Evolutionary conservation across 2,113 vertebrate genomes (phyloP), one percentile per base, ranked within the genome.

Genomic region (Archilochus colubris): DNA sequence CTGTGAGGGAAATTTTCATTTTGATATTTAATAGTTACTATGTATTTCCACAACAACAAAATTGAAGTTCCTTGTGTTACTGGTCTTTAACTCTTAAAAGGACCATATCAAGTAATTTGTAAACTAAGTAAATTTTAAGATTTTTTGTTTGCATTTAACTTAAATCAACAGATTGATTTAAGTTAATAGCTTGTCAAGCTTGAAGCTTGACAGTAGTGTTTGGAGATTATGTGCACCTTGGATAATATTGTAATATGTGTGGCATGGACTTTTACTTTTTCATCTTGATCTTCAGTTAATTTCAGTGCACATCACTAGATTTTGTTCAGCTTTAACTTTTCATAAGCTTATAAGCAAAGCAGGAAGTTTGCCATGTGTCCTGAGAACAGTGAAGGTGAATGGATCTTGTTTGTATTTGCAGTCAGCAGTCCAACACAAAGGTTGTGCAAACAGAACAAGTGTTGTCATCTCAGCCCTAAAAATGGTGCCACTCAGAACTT

Each of bases 401-500:
- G 33, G 70, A 66, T 89, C 9, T 4, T 85, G 30, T 73, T 76
- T 95, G 86, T 84, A 54, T 89, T 94, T 73, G 66, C 78, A 89
- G 68, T 88, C 63, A 59, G 78, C 75, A 85, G 51, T 70, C 89
- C 81, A 94, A 88, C 84, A 83, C 91, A 93, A 93, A 96, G 92
- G 92, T 96, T 5, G 1, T 94, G 89, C 82, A 94, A 97, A 94
- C 21, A 94, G 94, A 95, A 70, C 72, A 55, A 33, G 55, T 95
- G 81, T 86, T 86, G 73, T 89, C 89, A 82, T 91, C 59, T 88
- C 55, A 80, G 85, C 43, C 59, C 94, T 59, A 58, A 54, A 85
- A 94, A 77, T 79, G 86, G 77, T 57, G 59, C 96, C 67, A 46
- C 46, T 22, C 55, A 57, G 23, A 87, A 51, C 31, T 70, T 91